Conservation (phyloP, 1,140 invertebrate genomes). For the Ceratina japonica region DNA sequence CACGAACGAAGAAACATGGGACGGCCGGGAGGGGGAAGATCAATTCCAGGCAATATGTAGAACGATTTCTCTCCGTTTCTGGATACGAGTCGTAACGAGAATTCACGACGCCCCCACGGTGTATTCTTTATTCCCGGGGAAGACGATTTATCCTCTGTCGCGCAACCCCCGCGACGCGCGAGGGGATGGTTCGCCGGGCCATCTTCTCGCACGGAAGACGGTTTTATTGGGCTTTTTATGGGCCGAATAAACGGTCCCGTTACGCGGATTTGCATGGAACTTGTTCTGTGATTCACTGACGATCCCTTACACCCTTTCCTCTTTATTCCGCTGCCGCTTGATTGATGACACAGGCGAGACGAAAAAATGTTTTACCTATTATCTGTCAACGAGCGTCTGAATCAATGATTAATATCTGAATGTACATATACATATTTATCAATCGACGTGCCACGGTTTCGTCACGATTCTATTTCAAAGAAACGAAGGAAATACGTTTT, state of each 20-base stretch:
- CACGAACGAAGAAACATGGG: neutral
- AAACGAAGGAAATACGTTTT: too few relatives aligned
- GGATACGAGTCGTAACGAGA: constrained; percentile 54
- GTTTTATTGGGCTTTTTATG: constrained; percentile 74
- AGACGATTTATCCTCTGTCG: constrained; percentile 72
- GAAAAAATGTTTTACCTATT: neutral
- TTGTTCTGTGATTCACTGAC: constrained; percentile 66
- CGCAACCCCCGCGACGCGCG: constrained; percentile 17
- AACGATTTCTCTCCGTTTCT: constrained; percentile 69
- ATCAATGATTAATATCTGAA: too few relatives aligned
- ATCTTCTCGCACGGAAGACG: constrained; percentile 55
- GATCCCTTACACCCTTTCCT: constrained; percentile 32
- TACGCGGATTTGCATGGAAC: constrained; percentile 71
- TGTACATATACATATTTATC: too few relatives aligned
- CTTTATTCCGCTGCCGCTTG: neutral
- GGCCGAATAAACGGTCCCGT: constrained; percentile 70
- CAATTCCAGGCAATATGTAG: constrained; percentile 72
- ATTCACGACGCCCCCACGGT: constrained; percentile 26
- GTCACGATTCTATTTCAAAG: too few relatives aligned
- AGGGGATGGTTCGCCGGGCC: constrained; percentile 34
- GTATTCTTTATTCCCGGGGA: constrained; percentile 65
- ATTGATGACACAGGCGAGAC: neutral
- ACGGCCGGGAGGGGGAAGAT: constrained; percentile 51
- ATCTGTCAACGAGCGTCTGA: neutral
- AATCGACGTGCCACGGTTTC: too few relatives aligned